Conservation (phyloP, 2,113 vertebrate genomes). For the Rousettus leschenaultii region DNA sequence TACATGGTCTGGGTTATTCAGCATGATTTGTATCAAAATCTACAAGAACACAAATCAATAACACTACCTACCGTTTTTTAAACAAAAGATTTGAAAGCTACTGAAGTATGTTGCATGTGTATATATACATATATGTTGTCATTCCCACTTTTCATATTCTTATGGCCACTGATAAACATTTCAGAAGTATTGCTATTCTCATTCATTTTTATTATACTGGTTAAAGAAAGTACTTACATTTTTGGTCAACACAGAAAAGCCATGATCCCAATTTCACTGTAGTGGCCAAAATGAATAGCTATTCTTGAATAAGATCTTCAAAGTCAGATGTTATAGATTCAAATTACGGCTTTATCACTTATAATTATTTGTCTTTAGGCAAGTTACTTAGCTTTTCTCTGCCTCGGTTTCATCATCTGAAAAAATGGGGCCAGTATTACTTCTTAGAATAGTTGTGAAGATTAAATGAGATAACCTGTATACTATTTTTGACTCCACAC, state of each 20-base stretch:
- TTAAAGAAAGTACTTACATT: slow-evolving; percentile 16
- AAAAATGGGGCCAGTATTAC: background rate
- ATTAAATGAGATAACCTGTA: background rate
- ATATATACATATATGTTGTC: background rate
- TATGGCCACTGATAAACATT: slow-evolving; percentile 26
- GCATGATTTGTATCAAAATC: background rate
- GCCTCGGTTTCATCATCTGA: background rate
- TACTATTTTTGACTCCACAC: background rate
- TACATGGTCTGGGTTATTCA: background rate
- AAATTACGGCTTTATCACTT: background rate
- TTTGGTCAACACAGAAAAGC: background rate
- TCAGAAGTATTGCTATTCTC: background rate
- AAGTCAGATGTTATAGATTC: background rate
- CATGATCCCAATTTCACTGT: background rate
- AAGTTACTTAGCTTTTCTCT: background rate
- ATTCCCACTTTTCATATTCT: background rate
- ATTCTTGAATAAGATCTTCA: background rate
- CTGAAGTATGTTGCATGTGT: background rate
- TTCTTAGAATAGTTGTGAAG: background rate
- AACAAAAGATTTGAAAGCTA: background rate
- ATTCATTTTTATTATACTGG: slow-evolving; percentile 5
- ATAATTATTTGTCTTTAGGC: background rate
- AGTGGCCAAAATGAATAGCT: background rate
- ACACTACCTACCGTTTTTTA: background rate
- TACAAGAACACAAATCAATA: slow-evolving; percentile 10